These are phyloP conservation scores for Typhlichthys subterraneus DNA, from an alignment of 2,797 vertebrate species.

Conservation along the genomic window DNA sequence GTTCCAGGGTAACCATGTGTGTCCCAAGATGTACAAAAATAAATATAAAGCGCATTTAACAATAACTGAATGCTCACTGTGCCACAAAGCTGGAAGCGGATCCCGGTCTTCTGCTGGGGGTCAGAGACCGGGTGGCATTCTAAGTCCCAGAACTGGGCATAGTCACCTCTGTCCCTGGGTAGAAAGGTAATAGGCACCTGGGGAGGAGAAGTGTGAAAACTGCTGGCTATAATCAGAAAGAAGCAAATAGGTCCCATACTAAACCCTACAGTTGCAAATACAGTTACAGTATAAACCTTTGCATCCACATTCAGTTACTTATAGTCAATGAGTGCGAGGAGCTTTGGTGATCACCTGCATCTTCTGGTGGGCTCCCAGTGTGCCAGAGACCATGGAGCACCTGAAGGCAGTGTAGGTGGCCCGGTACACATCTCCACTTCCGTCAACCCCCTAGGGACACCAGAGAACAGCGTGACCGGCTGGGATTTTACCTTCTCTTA, in stretches of 20 bases:
- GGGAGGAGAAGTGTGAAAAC: background rate
- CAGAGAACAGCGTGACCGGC: conserved; percentile 9
- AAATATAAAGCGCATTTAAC: too few relatives aligned
- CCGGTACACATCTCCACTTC: conserved; percentile 84
- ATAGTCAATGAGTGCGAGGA: background rate
- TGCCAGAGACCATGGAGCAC: conserved; percentile 85
- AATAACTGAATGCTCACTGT: conserved; percentile 68
- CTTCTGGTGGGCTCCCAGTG: conserved; percentile 77
- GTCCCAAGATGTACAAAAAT: too few relatives aligned
- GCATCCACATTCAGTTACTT: background rate
- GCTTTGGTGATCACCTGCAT: conserved; percentile 77
- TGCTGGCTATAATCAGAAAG: background rate
- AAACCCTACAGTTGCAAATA: too few relatives aligned
- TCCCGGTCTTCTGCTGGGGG: conserved; percentile 81
- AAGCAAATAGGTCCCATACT: too few relatives aligned
- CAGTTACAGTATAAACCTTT: too few relatives aligned
- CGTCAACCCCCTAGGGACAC: conserved; percentile 83
- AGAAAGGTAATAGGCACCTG: conserved; percentile 89
- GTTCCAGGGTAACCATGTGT: too few relatives aligned
- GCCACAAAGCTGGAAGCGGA: conserved; percentile 91
- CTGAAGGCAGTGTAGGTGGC: conserved; percentile 91
- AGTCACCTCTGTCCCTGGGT: conserved; percentile 88
- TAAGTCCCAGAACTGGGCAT: conserved; percentile 95
- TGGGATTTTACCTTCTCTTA: too few relatives aligned
- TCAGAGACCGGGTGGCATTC: conserved; percentile 88